phyloP scores from a whole-genome alignment of 2,888 invertebrate species.

The Diploptera punctata region DNA sequence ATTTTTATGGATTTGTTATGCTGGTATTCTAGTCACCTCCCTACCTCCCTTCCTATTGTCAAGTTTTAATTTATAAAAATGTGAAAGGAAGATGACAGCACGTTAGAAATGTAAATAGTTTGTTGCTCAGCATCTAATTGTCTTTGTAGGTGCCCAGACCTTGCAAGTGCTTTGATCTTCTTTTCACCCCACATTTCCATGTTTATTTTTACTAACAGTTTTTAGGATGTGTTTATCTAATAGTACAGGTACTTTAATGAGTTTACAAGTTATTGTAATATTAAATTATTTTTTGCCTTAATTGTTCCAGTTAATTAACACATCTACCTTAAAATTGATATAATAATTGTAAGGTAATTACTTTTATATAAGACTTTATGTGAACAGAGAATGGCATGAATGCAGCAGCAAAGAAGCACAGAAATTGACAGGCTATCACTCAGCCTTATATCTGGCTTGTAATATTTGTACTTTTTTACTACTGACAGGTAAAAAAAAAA shows the following conservation, averaged over 20 bases:
- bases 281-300: not conserved
- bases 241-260: not conserved
- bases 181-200: not conserved
- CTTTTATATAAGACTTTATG: conserved; percentile 1
- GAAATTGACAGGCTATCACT: not conserved
- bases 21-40: not conserved
- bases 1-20: conserved; percentile 1
- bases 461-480: conserved; percentile 6
- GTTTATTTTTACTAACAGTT: not conserved
- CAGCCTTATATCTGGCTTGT: not conserved
- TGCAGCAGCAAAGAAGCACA: not conserved
- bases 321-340: not conserved
- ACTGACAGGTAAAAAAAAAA: not conserved
- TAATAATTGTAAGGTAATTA: conserved; percentile 9
- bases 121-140: too few relatives aligned
- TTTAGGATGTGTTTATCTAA: not conserved
- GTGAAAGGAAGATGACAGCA: not conserved
- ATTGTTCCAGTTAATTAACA: not conserved
- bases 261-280: not conserved
- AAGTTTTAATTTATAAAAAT: not conserved
- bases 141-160: not conserved
- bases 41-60: not conserved
- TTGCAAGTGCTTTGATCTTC: not conserved
- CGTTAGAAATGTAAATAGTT: too few relatives aligned
- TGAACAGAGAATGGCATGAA: too few relatives aligned